Conservation (phyloP, 1,140 invertebrate genomes). For the Drosophila chauvacae region DNA sequence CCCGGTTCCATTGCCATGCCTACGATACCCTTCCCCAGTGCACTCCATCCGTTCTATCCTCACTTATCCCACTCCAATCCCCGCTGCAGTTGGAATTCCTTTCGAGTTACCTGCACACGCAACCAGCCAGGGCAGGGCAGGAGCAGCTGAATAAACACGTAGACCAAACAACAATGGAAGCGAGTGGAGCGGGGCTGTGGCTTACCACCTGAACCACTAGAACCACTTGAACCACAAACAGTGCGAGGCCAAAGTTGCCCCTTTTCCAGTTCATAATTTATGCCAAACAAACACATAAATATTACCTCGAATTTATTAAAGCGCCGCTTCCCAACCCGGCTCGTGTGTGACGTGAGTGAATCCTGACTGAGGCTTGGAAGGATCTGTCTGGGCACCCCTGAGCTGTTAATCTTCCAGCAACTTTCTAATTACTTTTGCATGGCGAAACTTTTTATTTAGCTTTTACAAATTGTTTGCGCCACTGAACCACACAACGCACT, state of each 20-base stretch:
- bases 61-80: constrained; percentile 16
- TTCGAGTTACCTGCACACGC: constrained; percentile 48
- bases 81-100: constrained; percentile 58
- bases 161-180: constrained; percentile 28
- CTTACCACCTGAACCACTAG: constrained; percentile 62
- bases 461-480: constrained; percentile 65
- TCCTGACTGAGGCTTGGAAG: neutral
- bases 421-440: constrained; percentile 77
- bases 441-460: constrained; percentile 54
- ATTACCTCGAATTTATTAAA: constrained; percentile 68
- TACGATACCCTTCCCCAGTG: constrained; percentile 18
- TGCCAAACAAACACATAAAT: constrained; percentile 52
- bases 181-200: constrained; percentile 7
- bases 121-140: constrained; percentile 13
- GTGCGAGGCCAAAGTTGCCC: constrained; percentile 44
- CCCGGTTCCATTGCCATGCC: constrained; percentile 39
- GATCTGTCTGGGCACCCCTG: neutral
- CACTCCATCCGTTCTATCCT: constrained; percentile 16
- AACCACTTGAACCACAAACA: constrained; percentile 73
- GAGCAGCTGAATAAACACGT: constrained; percentile 43
- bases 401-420: constrained; percentile 73
- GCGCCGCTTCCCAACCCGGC: constrained; percentile 16
- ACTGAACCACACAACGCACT: constrained; percentile 25
- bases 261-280: constrained; percentile 55
- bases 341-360: constrained; percentile 28